Percentiles rank a stretch among this genome's conserved stretches.
phyloP scores from a whole-genome alignment of 1,140 invertebrate genomes.

The Lepidostoma basale region DNA sequence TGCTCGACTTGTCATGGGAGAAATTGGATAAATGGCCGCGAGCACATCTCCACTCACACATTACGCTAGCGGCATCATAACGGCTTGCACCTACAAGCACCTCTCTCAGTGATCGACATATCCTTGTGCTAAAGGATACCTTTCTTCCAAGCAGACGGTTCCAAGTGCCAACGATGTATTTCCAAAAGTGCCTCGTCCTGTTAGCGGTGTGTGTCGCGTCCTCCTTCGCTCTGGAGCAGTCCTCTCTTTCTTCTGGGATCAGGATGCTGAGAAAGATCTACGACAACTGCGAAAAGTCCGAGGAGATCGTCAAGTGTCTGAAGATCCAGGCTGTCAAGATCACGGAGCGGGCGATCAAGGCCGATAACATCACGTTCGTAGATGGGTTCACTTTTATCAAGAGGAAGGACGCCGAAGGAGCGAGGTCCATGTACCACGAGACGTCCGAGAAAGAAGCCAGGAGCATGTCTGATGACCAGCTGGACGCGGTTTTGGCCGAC shows the following conservation, averaged over 20 bases:
- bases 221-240: constrained; percentile 48
- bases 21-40: constrained; percentile 64
- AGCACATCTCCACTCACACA: constrained; percentile 57
- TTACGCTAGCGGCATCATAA: constrained; percentile 57
- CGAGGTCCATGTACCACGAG: constrained; percentile 55
- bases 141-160: not conserved
- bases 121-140: constrained; percentile 19
- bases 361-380: constrained; percentile 66
- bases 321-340: constrained; percentile 70
- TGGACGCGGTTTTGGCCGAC: constrained; percentile 65
- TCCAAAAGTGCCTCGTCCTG: constrained; percentile 45
- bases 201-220: constrained; percentile 50
- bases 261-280: constrained; percentile 63
- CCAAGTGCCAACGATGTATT: constrained; percentile 12
- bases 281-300: constrained; percentile 64
- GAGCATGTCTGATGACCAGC: constrained; percentile 54
- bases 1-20: constrained; percentile 52
- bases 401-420: constrained; percentile 53
- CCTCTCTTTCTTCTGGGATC: constrained; percentile 51
- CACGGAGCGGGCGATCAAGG: constrained; percentile 66
- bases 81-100: constrained; percentile 50
- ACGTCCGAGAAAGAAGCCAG: constrained; percentile 62
- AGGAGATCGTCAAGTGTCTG: constrained; percentile 69
- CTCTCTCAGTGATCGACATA: not conserved
- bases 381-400: constrained; percentile 65